Percentiles rank a stretch among this genome's conserved stretches.
phyloP scores from a whole-genome alignment of 2,888 invertebrate species.

The Mimas tiliae region DNA sequence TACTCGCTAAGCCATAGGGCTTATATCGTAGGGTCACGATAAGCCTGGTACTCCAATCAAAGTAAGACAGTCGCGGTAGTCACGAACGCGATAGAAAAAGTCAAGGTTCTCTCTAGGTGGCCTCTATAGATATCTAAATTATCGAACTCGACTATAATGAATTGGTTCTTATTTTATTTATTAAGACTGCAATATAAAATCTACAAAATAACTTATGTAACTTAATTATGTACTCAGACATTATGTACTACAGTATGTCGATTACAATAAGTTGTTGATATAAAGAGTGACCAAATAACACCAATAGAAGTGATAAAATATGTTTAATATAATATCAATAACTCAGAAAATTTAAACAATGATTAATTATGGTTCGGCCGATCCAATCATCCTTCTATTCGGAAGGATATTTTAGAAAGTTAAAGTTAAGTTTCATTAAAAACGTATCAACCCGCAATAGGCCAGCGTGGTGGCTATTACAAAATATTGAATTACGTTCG shows the following conservation, averaged over 20 bases:
- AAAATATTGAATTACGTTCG: neutral
- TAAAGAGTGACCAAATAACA: slow-evolving; percentile 1
- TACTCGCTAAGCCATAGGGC: neutral
- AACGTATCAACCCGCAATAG: no score
- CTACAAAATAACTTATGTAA: neutral
- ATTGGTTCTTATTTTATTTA: neutral
- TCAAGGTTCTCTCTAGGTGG: neutral
- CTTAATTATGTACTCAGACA: neutral
- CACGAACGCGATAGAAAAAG: neutral
- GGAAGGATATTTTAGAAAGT: no score
- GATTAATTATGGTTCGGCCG: no score
- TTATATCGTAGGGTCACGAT: neutral
- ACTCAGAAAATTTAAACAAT: no score
- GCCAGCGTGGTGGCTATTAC: no score
- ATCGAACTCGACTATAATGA: neutral
- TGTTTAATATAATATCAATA: no score
- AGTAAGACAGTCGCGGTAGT: neutral
- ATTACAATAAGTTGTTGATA: neutral
- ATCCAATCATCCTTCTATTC: no score
- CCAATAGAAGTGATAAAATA: no score
- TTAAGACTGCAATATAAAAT: slow-evolving; percentile 4
- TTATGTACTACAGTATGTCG: neutral
- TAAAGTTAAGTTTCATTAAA: no score
- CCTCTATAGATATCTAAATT: neutral
- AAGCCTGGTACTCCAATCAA: neutral